Conservation (phyloP, 2,113 vertebrate genomes). For the Hippopotamus amphibius region DNA sequence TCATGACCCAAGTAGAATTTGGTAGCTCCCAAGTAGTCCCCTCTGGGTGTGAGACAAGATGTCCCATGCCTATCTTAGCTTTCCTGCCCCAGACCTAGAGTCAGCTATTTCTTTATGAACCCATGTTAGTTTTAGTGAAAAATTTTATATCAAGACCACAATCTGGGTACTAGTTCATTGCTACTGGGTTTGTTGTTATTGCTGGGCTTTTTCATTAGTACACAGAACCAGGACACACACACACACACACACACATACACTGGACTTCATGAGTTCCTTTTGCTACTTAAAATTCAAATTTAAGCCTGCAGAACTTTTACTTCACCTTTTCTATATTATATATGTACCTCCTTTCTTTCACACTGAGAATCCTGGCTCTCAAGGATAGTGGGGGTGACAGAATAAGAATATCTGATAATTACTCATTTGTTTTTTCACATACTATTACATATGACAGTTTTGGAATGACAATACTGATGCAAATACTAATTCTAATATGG, state of each 20-base stretch:
- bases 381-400: not conserved
- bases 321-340: not conserved
- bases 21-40: not conserved
- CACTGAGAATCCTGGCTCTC: not conserved
- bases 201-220: not conserved
- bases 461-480: not conserved
- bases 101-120: not conserved
- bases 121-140: not conserved
- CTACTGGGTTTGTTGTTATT: not conserved
- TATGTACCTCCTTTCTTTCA: not conserved
- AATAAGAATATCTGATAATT: not conserved
- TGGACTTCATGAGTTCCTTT: not conserved
- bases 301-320: not conserved
- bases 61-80: not conserved
- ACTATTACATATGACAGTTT: not conserved
- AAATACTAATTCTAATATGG: not conserved
- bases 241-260: not conserved
- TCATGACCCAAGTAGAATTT: not conserved
- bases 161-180: not conserved
- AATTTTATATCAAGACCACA: not conserved
- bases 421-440: not conserved
- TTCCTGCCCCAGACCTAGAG: not conserved
- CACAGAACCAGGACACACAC: not conserved
- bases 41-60: not conserved
- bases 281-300: not conserved